Evolutionary conservation across 2,797 vertebrate genomes (phyloP).

Genomic region (Spheniscus humboldti): DNA sequence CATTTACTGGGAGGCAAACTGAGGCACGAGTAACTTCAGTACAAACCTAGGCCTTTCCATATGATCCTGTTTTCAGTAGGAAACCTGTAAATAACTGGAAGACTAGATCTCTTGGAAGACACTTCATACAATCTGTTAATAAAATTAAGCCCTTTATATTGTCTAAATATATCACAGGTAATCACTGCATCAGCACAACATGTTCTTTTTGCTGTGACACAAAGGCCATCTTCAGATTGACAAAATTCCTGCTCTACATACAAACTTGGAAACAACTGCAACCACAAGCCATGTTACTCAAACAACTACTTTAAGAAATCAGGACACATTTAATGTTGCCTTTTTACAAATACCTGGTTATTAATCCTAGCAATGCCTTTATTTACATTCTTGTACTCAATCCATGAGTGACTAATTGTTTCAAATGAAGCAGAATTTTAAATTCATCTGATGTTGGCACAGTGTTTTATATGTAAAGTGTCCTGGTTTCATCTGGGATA

Average conservation of each 20-base stretch:
- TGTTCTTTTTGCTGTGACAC: neutral
- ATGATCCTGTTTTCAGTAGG: neutral
- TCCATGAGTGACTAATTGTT: neutral
- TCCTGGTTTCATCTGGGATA: too few relatives aligned
- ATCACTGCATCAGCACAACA: neutral
- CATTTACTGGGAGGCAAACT: neutral
- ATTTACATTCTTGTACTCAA: constrained; percentile 12
- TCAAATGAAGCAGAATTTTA: neutral
- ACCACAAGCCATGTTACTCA: neutral
- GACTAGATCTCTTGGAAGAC: neutral
- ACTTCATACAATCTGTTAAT: neutral
- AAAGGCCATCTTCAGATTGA: neutral
- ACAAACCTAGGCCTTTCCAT: neutral
- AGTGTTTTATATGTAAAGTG: neutral
- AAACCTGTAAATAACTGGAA: neutral
- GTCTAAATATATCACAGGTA: neutral
- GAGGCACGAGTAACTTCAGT: neutral
- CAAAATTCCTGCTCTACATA: neutral
- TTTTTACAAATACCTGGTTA: neutral
- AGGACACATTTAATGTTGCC: neutral
- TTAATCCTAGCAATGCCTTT: neutral
- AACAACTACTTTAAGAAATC: neutral
- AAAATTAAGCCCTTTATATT: neutral
- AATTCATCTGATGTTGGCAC: neutral
- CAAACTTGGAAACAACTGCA: neutral